Conservation (phyloP, 2,113 vertebrate genomes). For the Cisticola juncidis region DNA sequence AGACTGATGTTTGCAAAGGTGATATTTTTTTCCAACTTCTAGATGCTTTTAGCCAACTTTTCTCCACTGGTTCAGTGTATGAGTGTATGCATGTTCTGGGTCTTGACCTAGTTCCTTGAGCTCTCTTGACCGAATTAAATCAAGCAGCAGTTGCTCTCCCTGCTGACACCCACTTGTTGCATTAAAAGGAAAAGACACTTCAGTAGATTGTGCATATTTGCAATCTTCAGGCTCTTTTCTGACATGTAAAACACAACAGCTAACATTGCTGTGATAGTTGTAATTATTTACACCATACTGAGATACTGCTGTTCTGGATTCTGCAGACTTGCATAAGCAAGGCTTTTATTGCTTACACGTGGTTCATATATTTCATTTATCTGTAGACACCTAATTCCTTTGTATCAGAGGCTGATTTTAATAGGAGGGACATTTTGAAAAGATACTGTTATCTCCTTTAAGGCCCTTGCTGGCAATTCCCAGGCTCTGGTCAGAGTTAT, state of each 20-base stretch:
- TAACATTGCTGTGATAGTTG: neutral
- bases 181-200: neutral
- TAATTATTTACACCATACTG: neutral
- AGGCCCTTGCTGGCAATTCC: neutral
- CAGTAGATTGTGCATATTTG: neutral
- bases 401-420: neutral
- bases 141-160: neutral
- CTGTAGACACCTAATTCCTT: neutral
- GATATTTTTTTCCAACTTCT: neutral
- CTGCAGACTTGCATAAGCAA: neutral
- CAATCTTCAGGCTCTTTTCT: neutral
- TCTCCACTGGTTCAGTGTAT: neutral
- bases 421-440: neutral
- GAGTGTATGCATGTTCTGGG: neutral
- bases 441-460: neutral
- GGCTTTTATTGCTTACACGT: neutral
- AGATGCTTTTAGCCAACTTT: neutral
- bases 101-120: slow-evolving; percentile 1
- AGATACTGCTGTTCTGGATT: neutral
- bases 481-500: neutral
- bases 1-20: neutral
- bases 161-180: neutral
- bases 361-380: neutral
- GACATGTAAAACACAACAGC: neutral
- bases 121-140: neutral